Base-by-base conservation (phyloP, 2,797 vertebrate genomes). In the Pangasius krempfi region DNA sequence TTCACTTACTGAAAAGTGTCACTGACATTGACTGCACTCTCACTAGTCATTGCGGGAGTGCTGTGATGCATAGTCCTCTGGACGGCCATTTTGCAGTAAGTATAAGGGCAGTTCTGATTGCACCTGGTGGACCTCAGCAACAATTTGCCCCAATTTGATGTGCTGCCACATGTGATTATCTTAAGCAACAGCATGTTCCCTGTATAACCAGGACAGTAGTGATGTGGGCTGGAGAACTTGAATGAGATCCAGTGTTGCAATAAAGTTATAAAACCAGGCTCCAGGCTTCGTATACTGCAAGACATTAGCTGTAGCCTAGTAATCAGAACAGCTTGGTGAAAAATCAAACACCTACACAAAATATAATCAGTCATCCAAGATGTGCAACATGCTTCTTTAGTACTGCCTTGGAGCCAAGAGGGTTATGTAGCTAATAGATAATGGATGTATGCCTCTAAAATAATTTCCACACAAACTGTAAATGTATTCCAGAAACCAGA, bases 291-390 rank as follows among this genome's bases (percentile, higher is more conserved):
- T 72, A 14, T 68, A 52, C 4, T 70, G 9, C 47, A 64, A 20
- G 27, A 8, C n/a, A 13, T 52, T 14, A 52, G 18, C 27, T 66
- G 14, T 47, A 66, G 40, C 8, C 40, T 20, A 20, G 40, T 10
- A 66, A 64, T 16, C 27, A 47, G 84, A 72, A 72, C 84, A 85
- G 84, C 64, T 72, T 85, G 84, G 20, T 70, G 20, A 54, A 54
- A 85, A 72, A 70, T 72, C 50, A 25, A 37, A 85, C 84, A 85
- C 84, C 64, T 85, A 85, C 47, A 16, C 18, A 85, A 56, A 56
- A 72, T 9, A 54, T 52, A 68, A 22, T 54, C 30, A 22, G n/a
- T 30, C 83, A 72, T 72, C 18, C 30, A 56, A 85, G 64, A 85
- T 9, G 1, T 72, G 66, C 66, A 37, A 27, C 47, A 33, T 56